A percentile compares a stretch with the other conserved stretches of the same genome.
Conservation (phyloP, 2,797 vertebrate species). For the Sylvia borin region DNA sequence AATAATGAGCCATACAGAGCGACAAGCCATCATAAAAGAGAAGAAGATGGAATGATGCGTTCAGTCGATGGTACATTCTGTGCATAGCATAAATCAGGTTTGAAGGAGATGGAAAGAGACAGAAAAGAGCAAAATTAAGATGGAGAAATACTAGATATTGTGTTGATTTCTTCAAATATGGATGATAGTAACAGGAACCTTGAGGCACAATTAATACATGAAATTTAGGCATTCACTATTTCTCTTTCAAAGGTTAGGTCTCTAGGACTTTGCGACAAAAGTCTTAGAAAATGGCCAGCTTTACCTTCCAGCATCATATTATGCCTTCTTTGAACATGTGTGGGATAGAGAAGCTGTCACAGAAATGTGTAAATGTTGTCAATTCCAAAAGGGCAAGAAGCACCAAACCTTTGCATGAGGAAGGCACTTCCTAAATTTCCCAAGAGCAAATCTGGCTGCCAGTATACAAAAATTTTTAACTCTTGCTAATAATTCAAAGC, state of each 20-base stretch:
- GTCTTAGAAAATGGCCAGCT: not conserved
- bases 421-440: not conserved
- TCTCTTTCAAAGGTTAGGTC: not conserved
- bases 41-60: not conserved
- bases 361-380: not conserved
- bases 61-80: not conserved
- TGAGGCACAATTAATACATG: not conserved
- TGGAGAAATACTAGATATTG: not conserved
- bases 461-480: not conserved
- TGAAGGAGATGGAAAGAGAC: not conserved
- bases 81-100: not conserved
- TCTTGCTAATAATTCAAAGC: not conserved
- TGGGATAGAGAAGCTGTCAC: not conserved
- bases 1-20: conserved; percentile 11
- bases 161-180: not conserved
- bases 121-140: not conserved
- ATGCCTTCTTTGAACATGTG: not conserved
- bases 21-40: not conserved
- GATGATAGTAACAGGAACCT: not conserved
- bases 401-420: not conserved
- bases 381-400: conserved; percentile 15
- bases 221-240: not conserved
- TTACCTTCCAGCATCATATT: not conserved
- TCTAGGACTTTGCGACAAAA: not conserved
- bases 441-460: not conserved